phyloP scores from a whole-genome alignment of 2,888 invertebrate species.

The Drosophila paranaensis region DNA sequence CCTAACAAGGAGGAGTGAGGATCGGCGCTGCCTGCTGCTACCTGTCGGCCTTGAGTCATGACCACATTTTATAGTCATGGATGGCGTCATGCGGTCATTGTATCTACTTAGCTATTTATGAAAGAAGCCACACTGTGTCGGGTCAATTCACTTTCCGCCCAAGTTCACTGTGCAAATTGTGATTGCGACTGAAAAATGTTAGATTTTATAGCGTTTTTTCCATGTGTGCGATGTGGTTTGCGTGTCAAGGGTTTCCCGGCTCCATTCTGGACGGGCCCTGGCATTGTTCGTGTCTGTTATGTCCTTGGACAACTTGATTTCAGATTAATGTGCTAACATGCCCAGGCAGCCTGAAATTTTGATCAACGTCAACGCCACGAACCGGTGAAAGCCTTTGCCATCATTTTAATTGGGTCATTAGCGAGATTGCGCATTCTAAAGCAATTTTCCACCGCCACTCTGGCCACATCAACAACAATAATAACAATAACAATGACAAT shows the following conservation, averaged over 20 bases:
- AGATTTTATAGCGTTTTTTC: constrained; percentile 10
- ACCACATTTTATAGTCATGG: constrained; percentile 7
- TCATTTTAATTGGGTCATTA: constrained; percentile 76
- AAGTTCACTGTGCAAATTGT: constrained; percentile 39
- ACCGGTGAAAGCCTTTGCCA: constrained; percentile 60
- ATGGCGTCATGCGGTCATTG: constrained; percentile 61
- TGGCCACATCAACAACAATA: neutral
- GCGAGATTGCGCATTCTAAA: constrained; percentile 61
- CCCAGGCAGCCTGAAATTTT: constrained; percentile 4
- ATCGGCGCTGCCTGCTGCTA: constrained; percentile 6
- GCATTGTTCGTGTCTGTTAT: constrained; percentile 36
- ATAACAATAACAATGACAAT: neutral
- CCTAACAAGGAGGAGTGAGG: constrained; percentile 11
- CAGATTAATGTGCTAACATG: constrained; percentile 39
- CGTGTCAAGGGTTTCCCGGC: constrained; percentile 42
- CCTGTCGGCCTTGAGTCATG: constrained; percentile 29
- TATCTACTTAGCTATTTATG: constrained; percentile 73
- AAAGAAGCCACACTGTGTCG: constrained; percentile 41
- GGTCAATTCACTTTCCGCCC: constrained; percentile 25
- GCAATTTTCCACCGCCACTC: constrained; percentile 33
- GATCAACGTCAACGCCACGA: constrained; percentile 1
- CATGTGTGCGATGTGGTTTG: constrained; percentile 15
- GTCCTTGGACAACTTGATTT: constrained; percentile 63
- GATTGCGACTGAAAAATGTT: constrained; percentile 13
- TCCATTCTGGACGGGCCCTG: constrained; percentile 25